These are phyloP conservation scores for Zoanthus solanderi DNA, from an alignment of 92 coral and sea anemone species.

Conservation along the genomic window DNA sequence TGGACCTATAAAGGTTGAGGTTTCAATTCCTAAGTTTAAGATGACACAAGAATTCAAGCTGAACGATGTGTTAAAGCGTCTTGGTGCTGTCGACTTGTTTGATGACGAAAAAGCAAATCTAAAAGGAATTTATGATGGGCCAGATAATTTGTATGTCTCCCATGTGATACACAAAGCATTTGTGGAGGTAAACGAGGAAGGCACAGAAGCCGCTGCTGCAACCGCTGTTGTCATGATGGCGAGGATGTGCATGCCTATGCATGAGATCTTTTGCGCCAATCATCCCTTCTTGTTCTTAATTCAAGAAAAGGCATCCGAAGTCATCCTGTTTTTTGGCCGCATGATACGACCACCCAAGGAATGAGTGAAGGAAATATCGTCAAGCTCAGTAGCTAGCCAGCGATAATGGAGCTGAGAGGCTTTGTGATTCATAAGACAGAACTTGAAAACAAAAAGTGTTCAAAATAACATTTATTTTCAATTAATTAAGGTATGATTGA, in stretches of 20 bases:
- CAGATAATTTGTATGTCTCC: constrained; percentile 75
- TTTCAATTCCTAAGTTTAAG: constrained; percentile 86
- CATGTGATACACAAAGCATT: constrained; percentile 83
- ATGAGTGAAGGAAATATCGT: not conserved
- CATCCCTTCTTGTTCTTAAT: constrained; percentile 89
- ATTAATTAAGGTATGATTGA: no score
- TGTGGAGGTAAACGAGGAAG: constrained; percentile 93
- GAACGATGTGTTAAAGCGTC: constrained; percentile 57
- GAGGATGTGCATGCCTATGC: constrained; percentile 38
- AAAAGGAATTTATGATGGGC: constrained; percentile 66
- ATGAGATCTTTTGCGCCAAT: constrained; percentile 76
- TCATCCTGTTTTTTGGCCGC: constrained; percentile 80
- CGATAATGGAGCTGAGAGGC: not conserved
- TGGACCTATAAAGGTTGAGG: constrained; percentile 64
- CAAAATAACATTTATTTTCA: no score
- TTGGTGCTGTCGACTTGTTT: constrained; percentile 86
- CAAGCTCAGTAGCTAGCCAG: not conserved
- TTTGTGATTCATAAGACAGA: no score
- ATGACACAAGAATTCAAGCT: constrained; percentile 73
- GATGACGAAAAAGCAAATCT: constrained; percentile 71
- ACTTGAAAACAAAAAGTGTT: no score
- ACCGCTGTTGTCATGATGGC: constrained; percentile 72
- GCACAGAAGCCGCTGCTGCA: constrained; percentile 97
- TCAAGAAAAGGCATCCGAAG: constrained; percentile 69
- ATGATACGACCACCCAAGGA: constrained; percentile 70